Base-by-base conservation (phyloP, 2,888 invertebrate genomes). In the Cheilosia urbana region DNA sequence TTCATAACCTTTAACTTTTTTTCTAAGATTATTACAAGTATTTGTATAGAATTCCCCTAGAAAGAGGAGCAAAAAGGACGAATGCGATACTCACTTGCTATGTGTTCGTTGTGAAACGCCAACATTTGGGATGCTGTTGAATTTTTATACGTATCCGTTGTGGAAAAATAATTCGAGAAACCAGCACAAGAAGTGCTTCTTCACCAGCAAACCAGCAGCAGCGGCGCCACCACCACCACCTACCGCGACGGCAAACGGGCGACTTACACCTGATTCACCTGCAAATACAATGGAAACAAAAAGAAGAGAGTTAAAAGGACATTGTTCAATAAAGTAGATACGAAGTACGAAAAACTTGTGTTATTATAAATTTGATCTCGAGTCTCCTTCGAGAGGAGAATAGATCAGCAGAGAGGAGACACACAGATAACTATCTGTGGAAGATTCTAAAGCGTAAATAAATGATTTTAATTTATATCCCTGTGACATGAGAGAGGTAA, bases 71-170 rank as follows among this genome's bases (percentile, higher is more conserved):
- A 42, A 34, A 15, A 19, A 9, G 57, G 27, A 73, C 49, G 24
- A 30, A 34, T 5, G 77, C 53, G 58, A 21, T 88, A 92, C 92
- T 92, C 88, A 92, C 92, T 91, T 89, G 92, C 91, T 88, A 92
- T 92, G 88, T 91, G 92, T 88, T 92, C 92, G 90, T 92, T 92
- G 89, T 92, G 92, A 89, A 92, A 91, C 91, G 92, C 91, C 92
- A 92, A 91, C 92, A 92, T 92, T 91, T 91, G 89, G 87, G 87
- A 88, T 84, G 87, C 77, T 87, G 76, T 77, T 87, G 73, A 75
- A 66, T 78, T 81, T 63, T 49, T 72, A 51, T 77, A 77, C 49
- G 76, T 76, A 83, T 83, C 82, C 82, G 49, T 58, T 42, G 71
- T n/a, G 62, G 30, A 55, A 42, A 77, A 49, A 72, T 24, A 53